Evolutionary conservation across 2,888 invertebrate species (phyloP).

Genomic region (Monochamus alternatus): DNA sequence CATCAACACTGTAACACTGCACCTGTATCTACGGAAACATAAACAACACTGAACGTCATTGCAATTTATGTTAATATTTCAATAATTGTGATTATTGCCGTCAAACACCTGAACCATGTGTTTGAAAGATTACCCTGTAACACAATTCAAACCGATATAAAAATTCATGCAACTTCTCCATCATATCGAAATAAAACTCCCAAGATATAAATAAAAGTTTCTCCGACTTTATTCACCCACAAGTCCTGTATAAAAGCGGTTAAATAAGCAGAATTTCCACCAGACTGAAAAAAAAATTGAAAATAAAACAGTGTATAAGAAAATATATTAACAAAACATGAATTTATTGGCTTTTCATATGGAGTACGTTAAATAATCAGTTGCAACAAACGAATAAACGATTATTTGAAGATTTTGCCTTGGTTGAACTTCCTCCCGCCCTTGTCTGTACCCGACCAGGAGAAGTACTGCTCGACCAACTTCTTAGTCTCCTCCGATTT

Average conservation of each 20-base stretch:
- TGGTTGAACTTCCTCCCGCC: slow-evolving; percentile 95
- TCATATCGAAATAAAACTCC: neutral
- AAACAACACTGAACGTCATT: too few relatives aligned
- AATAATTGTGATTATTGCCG: too few relatives aligned
- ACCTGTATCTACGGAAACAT: too few relatives aligned
- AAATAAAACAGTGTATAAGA: slow-evolving; percentile 17
- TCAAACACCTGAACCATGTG: too few relatives aligned
- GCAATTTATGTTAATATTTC: too few relatives aligned
- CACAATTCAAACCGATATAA: too few relatives aligned
- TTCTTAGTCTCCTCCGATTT: slow-evolving; percentile 86
- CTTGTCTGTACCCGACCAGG: slow-evolving; percentile 91
- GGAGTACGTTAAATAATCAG: slow-evolving; percentile 21
- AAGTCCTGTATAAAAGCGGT: slow-evolving; percentile 16
- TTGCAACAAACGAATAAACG: slow-evolving; percentile 13
- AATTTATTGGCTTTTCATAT: slow-evolving; percentile 13
- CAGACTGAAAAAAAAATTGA: slow-evolving; percentile 4
- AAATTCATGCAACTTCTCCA: too few relatives aligned
- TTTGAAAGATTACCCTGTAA: too few relatives aligned
- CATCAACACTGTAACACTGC: too few relatives aligned
- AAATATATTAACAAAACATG: slow-evolving; percentile 27
- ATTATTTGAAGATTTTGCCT: slow-evolving; percentile 99
- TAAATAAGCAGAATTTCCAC: slow-evolving; percentile 4
- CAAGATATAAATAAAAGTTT: slow-evolving; percentile 22
- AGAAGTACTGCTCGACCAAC: slow-evolving; percentile 90
- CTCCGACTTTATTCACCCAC: slow-evolving; percentile 24